phyloP scores from a whole-genome alignment of 1,140 invertebrate genomes.

The Lordiphosa stackelbergi region DNA sequence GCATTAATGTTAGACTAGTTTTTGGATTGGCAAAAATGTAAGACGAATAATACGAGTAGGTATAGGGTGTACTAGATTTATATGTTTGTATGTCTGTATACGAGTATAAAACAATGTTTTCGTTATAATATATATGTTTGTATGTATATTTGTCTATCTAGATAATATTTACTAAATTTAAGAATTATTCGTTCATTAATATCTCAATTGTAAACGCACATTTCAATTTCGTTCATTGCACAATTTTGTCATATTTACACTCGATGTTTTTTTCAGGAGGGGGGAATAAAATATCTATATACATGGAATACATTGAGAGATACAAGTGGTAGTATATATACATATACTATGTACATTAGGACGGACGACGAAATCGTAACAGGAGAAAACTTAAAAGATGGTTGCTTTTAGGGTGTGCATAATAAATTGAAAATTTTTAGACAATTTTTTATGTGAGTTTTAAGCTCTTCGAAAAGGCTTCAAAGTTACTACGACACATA shows the following conservation, averaged over 20 bases:
- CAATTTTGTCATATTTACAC: constrained; percentile 42
- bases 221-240: constrained; percentile 10
- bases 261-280: constrained; percentile 15
- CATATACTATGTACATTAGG: too few relatives aligned
- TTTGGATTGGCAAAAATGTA: constrained; percentile 50
- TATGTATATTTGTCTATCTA: constrained; percentile 29
- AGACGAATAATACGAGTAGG: constrained; percentile 33
- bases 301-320: too few relatives aligned
- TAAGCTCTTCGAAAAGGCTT: too few relatives aligned
- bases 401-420: too few relatives aligned
- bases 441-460: too few relatives aligned
- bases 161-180: constrained; percentile 13
- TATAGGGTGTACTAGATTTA: constrained; percentile 21
- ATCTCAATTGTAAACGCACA: constrained; percentile 8
- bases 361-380: too few relatives aligned
- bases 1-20: constrained; percentile 40
- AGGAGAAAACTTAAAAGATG: too few relatives aligned
- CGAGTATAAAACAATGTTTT: constrained; percentile 1
- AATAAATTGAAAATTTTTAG: too few relatives aligned
- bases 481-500: too few relatives aligned
- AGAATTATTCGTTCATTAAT: constrained; percentile 7
- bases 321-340: too few relatives aligned
- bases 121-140: constrained; percentile 29
- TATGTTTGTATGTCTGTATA: constrained; percentile 44
- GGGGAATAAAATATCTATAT: too few relatives aligned